Base-by-base conservation (phyloP, 2,888 invertebrate genomes). In the Petrolisthes cinctipes region DNA sequence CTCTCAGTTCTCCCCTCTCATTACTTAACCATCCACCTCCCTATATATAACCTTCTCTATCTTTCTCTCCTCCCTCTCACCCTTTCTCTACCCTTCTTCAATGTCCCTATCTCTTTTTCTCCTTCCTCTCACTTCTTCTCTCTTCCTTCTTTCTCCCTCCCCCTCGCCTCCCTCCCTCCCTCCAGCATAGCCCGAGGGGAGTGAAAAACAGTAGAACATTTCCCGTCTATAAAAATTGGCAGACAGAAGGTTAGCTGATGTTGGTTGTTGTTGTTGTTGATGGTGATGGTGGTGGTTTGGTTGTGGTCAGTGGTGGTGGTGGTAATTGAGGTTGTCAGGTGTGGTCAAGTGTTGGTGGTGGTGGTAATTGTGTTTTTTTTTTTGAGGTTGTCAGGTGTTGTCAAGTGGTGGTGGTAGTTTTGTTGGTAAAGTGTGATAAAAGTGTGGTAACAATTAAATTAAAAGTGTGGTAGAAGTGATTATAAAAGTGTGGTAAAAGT, bases 81-180 rank as follows among this genome's bases (percentile, higher is more conserved):
- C n/a, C 23, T 20, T 20, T 71, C 23, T 71, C 71, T 5, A 20
- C 23, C n/a, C 23, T 20, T 20, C 5, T 5, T 71, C 71, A 71
- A n/a, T 20, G n/a, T 17, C 78, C 9, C 76, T 51, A 17, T 11
- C 56, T 20, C 53, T 56, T 11, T 9, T 11, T 9, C 23, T 20
- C 53, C 56, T 61, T 80, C 80, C 80, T 61, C 61, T 37, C 66
- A 37, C 81, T 81, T 66, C 66, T 66, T 51, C 81, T n/a, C 5
- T 11, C 66, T 23, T 14, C 9, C n/a, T n/a, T n/a, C 51, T 66
- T 53, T 37, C 68, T 66, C 51, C 68, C 81, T 1, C 23, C 66
- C 37, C 54, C 81, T 81, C 66, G 61, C 61, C 61, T 51, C 51
- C 81, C 61, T 81, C 81, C 81, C 37, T 37, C 37, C 81, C 37